A percentile compares a stretch with the other conserved stretches of the same genome.
phyloP scores from a whole-genome alignment of 2,888 invertebrate genomes.

The Pandemis heparana region DNA sequence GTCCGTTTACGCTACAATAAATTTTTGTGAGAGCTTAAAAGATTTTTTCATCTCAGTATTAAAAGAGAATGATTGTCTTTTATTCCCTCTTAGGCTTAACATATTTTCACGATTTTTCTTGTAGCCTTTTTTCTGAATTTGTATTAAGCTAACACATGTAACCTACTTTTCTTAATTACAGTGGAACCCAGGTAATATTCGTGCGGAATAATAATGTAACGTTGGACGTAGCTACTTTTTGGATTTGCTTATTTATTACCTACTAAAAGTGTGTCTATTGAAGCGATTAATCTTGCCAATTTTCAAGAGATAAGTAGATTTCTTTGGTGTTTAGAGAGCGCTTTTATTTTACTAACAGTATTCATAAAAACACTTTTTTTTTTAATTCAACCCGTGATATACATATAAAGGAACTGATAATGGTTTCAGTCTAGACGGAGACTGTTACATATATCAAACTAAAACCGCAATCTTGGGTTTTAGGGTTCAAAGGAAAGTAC shows the following conservation, averaged over 20 bases:
- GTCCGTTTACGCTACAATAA: slow-evolving; percentile 31
- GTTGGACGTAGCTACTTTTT: neutral
- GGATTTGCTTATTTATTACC: neutral
- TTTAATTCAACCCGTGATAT: slow-evolving; percentile 17
- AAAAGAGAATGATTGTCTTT: slow-evolving; percentile 22
- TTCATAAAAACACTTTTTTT: neutral
- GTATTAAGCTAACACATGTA: slow-evolving; percentile 7
- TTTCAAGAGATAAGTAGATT: no score
- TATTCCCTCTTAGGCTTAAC: slow-evolving; percentile 15
- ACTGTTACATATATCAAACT: slow-evolving; percentile 35
- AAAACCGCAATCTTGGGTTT: slow-evolving; percentile 18
- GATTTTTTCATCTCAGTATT: slow-evolving; percentile 27
- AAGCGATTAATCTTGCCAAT: no score
- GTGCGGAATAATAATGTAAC: neutral
- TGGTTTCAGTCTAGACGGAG: slow-evolving; percentile 31
- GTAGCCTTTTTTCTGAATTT: slow-evolving; percentile 3
- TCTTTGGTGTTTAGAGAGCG: no score
- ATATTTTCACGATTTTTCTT: slow-evolving; percentile 6
- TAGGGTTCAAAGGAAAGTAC: slow-evolving; percentile 4
- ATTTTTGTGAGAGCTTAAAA: slow-evolving; percentile 28
- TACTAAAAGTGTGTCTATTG: neutral
- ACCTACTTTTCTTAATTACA: slow-evolving; percentile 8
- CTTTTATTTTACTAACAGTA: no score
- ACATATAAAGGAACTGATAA: slow-evolving; percentile 33
- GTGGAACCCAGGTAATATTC: neutral